Evolutionary conservation across 2,797 vertebrate genomes (phyloP).

Genomic region (Sebastes steindachneri): DNA sequence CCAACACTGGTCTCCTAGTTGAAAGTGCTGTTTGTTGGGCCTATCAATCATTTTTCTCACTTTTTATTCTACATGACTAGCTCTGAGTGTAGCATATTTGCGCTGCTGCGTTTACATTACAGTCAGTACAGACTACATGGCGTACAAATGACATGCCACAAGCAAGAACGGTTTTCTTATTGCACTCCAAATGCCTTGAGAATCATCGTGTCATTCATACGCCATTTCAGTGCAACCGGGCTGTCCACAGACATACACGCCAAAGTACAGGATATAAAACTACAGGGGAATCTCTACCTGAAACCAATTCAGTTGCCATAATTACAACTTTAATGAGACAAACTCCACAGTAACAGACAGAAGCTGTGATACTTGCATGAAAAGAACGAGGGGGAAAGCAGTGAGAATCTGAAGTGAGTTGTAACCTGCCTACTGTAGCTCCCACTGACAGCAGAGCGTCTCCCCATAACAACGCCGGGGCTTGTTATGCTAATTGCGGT

Average conservation of each 20-base stretch:
- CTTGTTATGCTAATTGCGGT: conserved; percentile 58
- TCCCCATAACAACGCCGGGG: conserved; percentile 32
- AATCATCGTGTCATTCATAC: background rate
- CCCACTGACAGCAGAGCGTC: conserved; percentile 51
- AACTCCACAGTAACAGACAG: conserved; percentile 12
- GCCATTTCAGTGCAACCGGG: background rate
- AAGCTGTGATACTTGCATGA: conserved; percentile 25
- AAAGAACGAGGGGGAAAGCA: conserved; percentile 23
- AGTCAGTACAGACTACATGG: no score
- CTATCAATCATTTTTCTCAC: background rate
- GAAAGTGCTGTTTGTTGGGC: background rate
- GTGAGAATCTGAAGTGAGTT: conserved; percentile 31
- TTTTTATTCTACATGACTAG: background rate
- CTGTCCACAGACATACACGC: background rate
- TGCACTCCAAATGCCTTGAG: background rate
- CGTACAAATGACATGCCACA: background rate
- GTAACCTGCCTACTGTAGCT: conserved; percentile 37
- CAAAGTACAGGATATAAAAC: background rate
- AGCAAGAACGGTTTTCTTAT: background rate
- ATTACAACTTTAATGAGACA: conserved; percentile 39
- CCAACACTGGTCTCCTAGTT: background rate
- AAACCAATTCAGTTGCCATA: conserved; percentile 18
- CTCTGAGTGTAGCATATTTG: no score
- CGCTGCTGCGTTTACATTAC: no score
- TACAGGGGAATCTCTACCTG: conserved; percentile 9